Percentiles rank a stretch among this genome's conserved stretches.
phyloP scores from a whole-genome alignment of 2,888 invertebrate species.

The Pasiphila rectangulata region DNA sequence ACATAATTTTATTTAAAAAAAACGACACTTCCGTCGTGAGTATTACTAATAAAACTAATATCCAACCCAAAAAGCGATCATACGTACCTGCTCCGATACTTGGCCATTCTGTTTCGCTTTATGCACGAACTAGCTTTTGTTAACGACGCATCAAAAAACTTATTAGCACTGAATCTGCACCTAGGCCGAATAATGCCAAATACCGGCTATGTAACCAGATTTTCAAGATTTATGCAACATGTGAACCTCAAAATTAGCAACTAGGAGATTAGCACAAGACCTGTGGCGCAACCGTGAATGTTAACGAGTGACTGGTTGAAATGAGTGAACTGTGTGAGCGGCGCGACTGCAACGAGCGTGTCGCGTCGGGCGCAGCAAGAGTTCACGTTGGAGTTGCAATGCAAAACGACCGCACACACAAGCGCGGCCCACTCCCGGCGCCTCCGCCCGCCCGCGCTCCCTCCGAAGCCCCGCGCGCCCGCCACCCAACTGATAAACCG shows the following conservation, averaged over 20 bases:
- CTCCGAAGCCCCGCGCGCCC: slow-evolving; percentile 38
- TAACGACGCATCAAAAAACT: slow-evolving; percentile 29
- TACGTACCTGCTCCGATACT: slow-evolving; percentile 55
- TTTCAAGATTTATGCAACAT: slow-evolving; percentile 8
- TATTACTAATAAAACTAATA: no score
- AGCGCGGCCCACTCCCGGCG: slow-evolving; percentile 18
- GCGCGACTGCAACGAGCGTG: slow-evolving; percentile 43
- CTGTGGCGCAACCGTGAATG: slow-evolving; percentile 71
- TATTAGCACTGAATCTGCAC: slow-evolving; percentile 10
- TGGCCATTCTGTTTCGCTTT: slow-evolving; percentile 60
- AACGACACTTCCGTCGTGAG: no score
- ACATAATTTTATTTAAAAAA: no score
- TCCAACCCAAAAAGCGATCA: not conserved
- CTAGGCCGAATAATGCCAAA: slow-evolving; percentile 6
- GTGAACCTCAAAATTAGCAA: not conserved
- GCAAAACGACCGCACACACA: slow-evolving; percentile 47
- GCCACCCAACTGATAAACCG: slow-evolving; percentile 34
- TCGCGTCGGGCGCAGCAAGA: slow-evolving; percentile 44
- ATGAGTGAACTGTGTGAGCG: slow-evolving; percentile 41
- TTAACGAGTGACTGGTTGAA: slow-evolving; percentile 72
- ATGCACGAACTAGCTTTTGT: slow-evolving; percentile 42
- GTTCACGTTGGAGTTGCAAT: slow-evolving; percentile 56
- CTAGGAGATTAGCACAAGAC: slow-evolving; percentile 42
- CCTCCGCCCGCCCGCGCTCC: slow-evolving; percentile 41
- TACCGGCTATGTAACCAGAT: slow-evolving; percentile 3